phyloP scores from a whole-genome alignment of 1,140 invertebrate species.

The Microplitis demolitor region DNA sequence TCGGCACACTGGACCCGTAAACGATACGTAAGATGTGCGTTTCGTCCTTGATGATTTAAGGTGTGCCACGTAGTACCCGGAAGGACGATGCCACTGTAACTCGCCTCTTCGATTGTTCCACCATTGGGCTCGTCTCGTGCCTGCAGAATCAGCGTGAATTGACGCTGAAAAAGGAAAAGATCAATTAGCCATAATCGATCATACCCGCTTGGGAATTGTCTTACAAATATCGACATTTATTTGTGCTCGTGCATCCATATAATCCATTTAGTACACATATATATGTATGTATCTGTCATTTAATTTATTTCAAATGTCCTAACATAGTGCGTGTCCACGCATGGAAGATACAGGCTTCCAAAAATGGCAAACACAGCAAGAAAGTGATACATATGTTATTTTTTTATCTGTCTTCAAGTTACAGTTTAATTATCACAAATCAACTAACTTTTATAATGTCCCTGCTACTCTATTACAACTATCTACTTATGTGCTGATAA shows the following conservation, averaged over 20 bases:
- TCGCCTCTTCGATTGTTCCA: constrained; percentile 83
- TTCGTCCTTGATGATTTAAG: constrained; percentile 76
- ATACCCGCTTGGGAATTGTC: not conserved
- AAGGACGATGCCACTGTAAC: constrained; percentile 87
- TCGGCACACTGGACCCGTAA: constrained; percentile 88
- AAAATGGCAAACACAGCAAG: not conserved
- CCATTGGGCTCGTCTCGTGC: constrained; percentile 80
- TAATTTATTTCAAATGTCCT: too few species aligned
- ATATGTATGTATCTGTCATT: too few species aligned
- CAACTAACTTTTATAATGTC: not conserved
- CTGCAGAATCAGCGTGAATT: constrained; percentile 89
- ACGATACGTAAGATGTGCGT: constrained; percentile 80
- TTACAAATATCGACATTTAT: too few species aligned
- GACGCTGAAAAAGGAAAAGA: constrained; percentile 74
- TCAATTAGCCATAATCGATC: constrained; percentile 31
- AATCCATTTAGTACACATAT: too few species aligned
- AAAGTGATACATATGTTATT: not conserved
- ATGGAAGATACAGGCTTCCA: not conserved
- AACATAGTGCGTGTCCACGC: not conserved
- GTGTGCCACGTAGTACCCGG: constrained; percentile 90
- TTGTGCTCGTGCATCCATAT: too few species aligned
- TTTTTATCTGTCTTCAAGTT: not conserved
- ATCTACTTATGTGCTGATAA: too few species aligned
- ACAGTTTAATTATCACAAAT: not conserved
- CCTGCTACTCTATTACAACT: too few species aligned